Evolutionary conservation across 2,888 invertebrate genomes (phyloP).

Genomic region (Sylvicola fuscatus): DNA sequence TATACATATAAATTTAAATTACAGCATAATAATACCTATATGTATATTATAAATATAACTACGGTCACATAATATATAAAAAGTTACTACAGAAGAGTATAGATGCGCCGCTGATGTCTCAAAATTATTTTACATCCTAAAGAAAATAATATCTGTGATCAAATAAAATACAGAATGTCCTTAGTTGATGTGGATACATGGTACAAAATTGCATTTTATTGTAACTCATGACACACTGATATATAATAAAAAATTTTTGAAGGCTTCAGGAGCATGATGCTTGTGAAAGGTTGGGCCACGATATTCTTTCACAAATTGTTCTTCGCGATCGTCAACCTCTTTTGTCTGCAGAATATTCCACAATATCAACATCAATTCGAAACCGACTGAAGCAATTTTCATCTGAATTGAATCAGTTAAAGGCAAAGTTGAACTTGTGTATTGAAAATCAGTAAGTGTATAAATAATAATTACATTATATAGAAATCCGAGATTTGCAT

Average conservation of each 20-base stretch:
- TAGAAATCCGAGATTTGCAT: too few relatives aligned
- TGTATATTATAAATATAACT: too few relatives aligned
- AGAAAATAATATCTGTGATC: too few relatives aligned
- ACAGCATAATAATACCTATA: too few relatives aligned
- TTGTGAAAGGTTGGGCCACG: constrained; percentile 38
- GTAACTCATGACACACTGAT: too few relatives aligned
- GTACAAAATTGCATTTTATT: constrained; percentile 10
- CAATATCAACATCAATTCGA: constrained; percentile 35
- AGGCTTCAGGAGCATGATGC: constrained; percentile 45
- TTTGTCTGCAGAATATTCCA: constrained; percentile 32
- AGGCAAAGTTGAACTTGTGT: constrained; percentile 34
- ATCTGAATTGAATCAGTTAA: constrained; percentile 35
- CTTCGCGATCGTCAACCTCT: constrained; percentile 30
- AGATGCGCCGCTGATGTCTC: too few relatives aligned
- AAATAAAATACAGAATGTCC: too few relatives aligned
- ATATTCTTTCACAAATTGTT: constrained; percentile 38
- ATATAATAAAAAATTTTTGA: constrained; percentile 6
- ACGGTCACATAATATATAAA: too few relatives aligned
- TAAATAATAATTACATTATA: not conserved
- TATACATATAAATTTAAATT: too few relatives aligned
- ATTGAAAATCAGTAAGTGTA: not conserved
- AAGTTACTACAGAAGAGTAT: too few relatives aligned
- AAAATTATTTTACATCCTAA: too few relatives aligned
- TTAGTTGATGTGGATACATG: constrained; percentile 25
- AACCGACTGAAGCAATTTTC: constrained; percentile 38